Evolutionary conservation across 2,888 invertebrate genomes (phyloP).

Genomic region (Meliscaeva auricollis): DNA sequence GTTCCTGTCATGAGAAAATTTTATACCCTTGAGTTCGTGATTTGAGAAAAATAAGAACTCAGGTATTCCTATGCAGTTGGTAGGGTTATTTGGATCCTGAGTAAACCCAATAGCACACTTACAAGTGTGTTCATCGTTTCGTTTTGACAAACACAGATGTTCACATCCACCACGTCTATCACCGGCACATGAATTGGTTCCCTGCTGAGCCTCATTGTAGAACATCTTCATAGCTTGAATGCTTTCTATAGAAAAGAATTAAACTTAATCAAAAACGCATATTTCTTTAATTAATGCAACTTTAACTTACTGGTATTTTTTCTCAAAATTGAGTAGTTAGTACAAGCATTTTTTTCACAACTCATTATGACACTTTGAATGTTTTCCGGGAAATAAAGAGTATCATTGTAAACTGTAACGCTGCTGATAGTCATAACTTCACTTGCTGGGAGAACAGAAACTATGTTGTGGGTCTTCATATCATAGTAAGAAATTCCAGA

Average conservation of each 20-base stretch:
- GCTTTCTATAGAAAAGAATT: slow-evolving; percentile 84
- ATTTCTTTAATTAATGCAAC: neutral
- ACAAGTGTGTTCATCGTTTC: slow-evolving; percentile 86
- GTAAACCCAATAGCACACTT: slow-evolving; percentile 91
- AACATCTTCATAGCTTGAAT: slow-evolving; percentile 89
- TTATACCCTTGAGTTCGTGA: slow-evolving; percentile 90
- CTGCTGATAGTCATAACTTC: slow-evolving; percentile 85
- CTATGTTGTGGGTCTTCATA: slow-evolving; percentile 82
- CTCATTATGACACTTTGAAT: slow-evolving; percentile 87
- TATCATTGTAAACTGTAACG: slow-evolving; percentile 87
- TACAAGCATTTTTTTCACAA: slow-evolving; percentile 86
- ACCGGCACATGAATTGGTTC: slow-evolving; percentile 86
- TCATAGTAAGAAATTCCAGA: slow-evolving; percentile 87
- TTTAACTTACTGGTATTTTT: slow-evolving; percentile 85
- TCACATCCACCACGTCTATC: slow-evolving; percentile 87
- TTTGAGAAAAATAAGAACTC: slow-evolving; percentile 92
- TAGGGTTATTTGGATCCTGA: slow-evolving; percentile 85
- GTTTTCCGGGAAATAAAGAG: slow-evolving; percentile 89
- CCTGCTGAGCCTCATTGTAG: slow-evolving; percentile 88
- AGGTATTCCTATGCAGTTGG: slow-evolving; percentile 86
- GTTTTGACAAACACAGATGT: slow-evolving; percentile 90
- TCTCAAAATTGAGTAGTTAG: slow-evolving; percentile 84
- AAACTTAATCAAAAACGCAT: neutral
- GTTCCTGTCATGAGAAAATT: slow-evolving; percentile 79
- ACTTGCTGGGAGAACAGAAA: slow-evolving; percentile 80